Evolutionary conservation across 2,797 vertebrate species (phyloP).

Genomic region (Otolemur crassicaudatus): DNA sequence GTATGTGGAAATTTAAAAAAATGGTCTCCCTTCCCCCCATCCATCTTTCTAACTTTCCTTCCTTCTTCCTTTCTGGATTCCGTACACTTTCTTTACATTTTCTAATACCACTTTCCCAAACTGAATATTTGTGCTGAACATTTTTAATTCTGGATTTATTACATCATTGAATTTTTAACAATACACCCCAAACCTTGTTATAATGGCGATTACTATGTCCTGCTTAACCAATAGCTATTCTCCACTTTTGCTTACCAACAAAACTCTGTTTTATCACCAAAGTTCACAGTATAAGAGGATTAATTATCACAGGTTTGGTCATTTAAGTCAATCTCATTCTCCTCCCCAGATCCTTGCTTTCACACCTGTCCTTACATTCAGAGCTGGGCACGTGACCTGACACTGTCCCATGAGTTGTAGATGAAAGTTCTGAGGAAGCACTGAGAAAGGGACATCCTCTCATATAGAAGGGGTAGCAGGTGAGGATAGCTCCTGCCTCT

Average conservation of each 20-base stretch:
- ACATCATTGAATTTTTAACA: neutral
- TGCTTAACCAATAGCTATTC: neutral
- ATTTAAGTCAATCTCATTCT: neutral
- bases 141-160: neutral
- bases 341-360: neutral
- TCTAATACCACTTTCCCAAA: neutral
- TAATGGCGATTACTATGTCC: neutral
- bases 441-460: neutral
- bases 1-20: neutral
- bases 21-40: neutral
- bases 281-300: neutral
- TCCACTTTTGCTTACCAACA: neutral
- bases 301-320: neutral
- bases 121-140: neutral
- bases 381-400: neutral
- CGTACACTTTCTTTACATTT: neutral
- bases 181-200: neutral
- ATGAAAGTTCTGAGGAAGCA: neutral
- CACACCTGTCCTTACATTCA: neutral
- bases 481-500: neutral
- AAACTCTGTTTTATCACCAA: neutral
- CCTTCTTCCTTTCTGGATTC: neutral
- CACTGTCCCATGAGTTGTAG: neutral
- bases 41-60: neutral
- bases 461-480: neutral